Evolutionary conservation across 2,888 invertebrate genomes (phyloP), one percentile per base, ranked within the genome.

Genomic region (Sicus ferrugineus): DNA sequence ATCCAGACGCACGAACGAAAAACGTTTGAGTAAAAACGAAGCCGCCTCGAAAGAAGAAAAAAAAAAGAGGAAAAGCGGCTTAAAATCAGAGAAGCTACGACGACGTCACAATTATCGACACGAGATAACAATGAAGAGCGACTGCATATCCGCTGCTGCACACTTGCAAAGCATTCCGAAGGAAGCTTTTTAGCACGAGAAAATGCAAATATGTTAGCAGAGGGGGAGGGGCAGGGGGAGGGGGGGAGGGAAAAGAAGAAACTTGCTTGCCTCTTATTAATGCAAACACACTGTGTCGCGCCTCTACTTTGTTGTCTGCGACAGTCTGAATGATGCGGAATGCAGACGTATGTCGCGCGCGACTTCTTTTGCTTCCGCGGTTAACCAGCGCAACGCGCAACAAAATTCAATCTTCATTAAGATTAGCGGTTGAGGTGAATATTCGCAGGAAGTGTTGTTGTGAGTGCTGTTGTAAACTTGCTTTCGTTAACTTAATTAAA

Each of bases 391-490:
- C 6, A 28, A 58, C 5, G 21, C n/a, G 21, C 52, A n/a, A 38
- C 61, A 42, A 42, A 61, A 28, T 46, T 46, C 63, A 28, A n/a
- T 46, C 63, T 63, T 46, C 63, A 61, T 61, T 61, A 38, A 61
- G 34, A 61, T 61, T 21, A n/a, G n/a, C n/a, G 26, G 31, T 61
- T 61, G 52, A 21, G 52, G 26, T 52, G n/a, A 23, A 23, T 52
- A 4, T 34, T 1, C n/a, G 2, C 9, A 34, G 34, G 7, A 34
- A 9, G 14, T 34, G 42, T 23, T 61, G 38, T 61, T 61, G 61
- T 19, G 38, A 16, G 6, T 61, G 61, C 38, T 61, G 38, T 19
- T 30, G 59, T 2, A 19, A 31, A 28, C 7, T 1, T 16, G 56
- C 11, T 14, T 26, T 26, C 4, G 52, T 34, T 34, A 7, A 34